These are phyloP conservation scores for Mycteria americana DNA, from an alignment of 2,797 vertebrate species.

Conservation along the genomic window DNA sequence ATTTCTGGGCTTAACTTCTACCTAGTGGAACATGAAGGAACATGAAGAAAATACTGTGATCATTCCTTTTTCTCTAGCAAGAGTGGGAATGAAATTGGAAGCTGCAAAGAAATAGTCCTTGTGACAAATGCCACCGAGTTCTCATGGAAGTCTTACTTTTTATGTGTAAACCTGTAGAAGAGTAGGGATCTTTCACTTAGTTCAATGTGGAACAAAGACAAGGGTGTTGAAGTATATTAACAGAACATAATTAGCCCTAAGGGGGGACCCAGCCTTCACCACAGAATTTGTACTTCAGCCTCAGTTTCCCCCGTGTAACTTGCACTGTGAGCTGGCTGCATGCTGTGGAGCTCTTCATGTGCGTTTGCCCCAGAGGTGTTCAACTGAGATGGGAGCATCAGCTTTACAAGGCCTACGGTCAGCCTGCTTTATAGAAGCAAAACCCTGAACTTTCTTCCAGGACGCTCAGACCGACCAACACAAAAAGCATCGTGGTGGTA, in stretches of 20 bases:
- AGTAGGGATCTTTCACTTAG: not conserved
- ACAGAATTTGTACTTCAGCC: not conserved
- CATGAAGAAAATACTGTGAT: not conserved
- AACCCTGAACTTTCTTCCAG: not conserved
- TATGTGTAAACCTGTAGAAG: not conserved
- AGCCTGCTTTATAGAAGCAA: not conserved
- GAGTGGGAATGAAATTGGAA: not conserved
- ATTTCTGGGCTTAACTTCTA: not conserved
- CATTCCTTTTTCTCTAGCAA: rapidly evolving
- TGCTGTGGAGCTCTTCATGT: rapidly evolving
- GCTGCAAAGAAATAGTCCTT: not conserved
- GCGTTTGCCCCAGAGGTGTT: rapidly evolving
- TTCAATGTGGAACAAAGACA: not conserved
- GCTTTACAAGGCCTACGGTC: rapidly evolving
- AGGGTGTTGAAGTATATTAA: rapidly evolving
- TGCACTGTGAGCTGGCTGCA: rapidly evolving
- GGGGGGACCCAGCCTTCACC: too few species aligned
- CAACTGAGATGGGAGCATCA: rapidly evolving
- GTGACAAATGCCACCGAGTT: not conserved
- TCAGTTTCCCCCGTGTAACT: not conserved
- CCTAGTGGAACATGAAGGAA: not conserved
- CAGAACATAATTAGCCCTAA: not conserved
- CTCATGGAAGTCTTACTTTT: not conserved
- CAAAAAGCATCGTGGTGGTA: rapidly evolving
- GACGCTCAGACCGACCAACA: rapidly evolving